Base-by-base conservation (phyloP, 2,888 invertebrate species). In the Drosophila testacea region DNA sequence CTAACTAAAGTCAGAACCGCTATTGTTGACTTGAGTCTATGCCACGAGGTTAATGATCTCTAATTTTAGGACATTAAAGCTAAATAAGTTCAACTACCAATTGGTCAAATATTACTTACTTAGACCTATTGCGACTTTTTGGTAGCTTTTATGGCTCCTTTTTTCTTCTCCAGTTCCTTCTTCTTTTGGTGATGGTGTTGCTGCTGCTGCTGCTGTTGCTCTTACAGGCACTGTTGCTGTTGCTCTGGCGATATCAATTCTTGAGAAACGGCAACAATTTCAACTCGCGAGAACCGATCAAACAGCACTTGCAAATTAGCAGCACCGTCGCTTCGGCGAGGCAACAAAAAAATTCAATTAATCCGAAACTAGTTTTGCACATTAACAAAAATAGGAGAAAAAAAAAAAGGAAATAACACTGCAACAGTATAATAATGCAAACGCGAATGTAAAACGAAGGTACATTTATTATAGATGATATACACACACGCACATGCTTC, bases 361-460 rank as follows among this genome's bases (percentile, higher is more conserved):
- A 73, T 75, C 73, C 64, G 65, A 82, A 83, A 83, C 82, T 88
- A 79, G 82, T 88, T 83, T 83, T 73, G 77, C 88, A 88, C 88
- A 38, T 51, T n/a, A 51, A 51, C 27, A 51, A 51, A 51, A 51
- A 50, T 36, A 22, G 7, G 66, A 27, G 70, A 74, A 73, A 73
- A 82, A 82, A 63, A 57, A 39, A 41, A 46, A 57, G 22, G 22
- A 22, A 22, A 42, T 41, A 39, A 50, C 44, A 59, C 22, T 22
- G 13, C 50, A 55, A 55, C 48, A 68, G 38, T 13, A 39, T 42
- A 22, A 41, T 3, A 47, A 28, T 9, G 9, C n/a, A 50, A 16
- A 22, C 50, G 22, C 22, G 11, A 34, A 22, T 13, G 30, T 9
- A 10, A 10, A 7, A 3, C 30, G 5, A 10, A 9, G 6, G 38